Conservation (phyloP, 2,797 vertebrate genomes). For the Channallabes apus region DNA sequence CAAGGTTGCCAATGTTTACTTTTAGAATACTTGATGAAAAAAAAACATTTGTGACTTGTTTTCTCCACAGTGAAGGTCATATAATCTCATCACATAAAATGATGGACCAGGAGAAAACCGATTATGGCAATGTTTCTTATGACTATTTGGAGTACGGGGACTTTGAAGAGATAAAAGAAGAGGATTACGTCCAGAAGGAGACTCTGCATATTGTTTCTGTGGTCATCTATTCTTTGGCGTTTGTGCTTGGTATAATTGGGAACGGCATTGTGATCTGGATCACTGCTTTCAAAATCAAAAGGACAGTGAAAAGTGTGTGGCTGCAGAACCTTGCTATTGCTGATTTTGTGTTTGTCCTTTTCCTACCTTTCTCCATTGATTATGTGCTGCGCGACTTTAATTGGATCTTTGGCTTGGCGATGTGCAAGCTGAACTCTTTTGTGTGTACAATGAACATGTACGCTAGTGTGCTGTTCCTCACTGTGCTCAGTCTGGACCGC, state of each 20-base stretch:
- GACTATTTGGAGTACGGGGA: constrained; percentile 80
- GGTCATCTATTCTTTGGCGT: constrained; percentile 82
- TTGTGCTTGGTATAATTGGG: constrained; percentile 86
- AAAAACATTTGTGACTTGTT: constrained; percentile 18
- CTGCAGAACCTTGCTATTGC: constrained; percentile 91
- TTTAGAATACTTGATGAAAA: background rate
- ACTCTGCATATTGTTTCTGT: constrained; percentile 83
- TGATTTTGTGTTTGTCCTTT: constrained; percentile 92
- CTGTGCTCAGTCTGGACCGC: constrained; percentile 87
- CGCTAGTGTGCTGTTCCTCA: constrained; percentile 92
- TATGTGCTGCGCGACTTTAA: constrained; percentile 89
- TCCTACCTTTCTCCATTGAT: constrained; percentile 88
- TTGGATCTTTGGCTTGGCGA: constrained; percentile 85
- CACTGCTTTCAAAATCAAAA: constrained; percentile 87
- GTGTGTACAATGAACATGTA: constrained; percentile 92
- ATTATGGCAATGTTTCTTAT: constrained; percentile 72
- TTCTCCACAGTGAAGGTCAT: background rate
- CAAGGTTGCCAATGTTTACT: background rate
- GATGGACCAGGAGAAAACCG: constrained; percentile 58
- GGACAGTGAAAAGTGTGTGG: constrained; percentile 88
- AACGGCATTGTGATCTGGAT: constrained; percentile 93
- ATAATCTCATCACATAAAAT: constrained; percentile 40
- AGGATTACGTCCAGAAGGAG: constrained; percentile 69
- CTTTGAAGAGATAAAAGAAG: constrained; percentile 68
- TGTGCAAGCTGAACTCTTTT: constrained; percentile 93